Evolutionary conservation across 2,888 invertebrate genomes (phyloP).

Genomic region (Leptothorax acervorum): DNA sequence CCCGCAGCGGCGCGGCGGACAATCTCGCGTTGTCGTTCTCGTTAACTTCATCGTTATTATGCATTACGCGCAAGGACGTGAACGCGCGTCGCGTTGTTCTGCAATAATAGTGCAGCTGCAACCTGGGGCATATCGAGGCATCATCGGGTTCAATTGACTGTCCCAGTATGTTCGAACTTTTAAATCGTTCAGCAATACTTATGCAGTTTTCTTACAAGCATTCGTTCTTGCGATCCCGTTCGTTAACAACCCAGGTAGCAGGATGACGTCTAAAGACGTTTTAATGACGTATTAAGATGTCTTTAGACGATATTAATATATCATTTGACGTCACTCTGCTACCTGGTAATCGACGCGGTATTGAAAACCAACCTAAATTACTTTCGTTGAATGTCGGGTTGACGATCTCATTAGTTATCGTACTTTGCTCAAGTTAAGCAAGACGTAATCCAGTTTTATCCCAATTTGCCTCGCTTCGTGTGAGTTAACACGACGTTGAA

Average conservation of each 20-base stretch:
- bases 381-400: no score
- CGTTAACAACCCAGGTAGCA: no score
- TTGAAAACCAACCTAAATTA: neutral
- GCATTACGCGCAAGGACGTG: slow-evolving; percentile 69
- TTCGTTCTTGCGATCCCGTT: no score
- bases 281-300: no score
- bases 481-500: neutral
- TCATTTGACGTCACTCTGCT: no score
- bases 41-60: slow-evolving; percentile 61
- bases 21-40: slow-evolving; percentile 29
- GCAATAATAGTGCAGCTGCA: neutral
- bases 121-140: slow-evolving; percentile 2
- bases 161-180: neutral
- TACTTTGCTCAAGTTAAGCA: neutral
- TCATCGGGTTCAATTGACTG: slow-evolving; percentile 1
- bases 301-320: no score
- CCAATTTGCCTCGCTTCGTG: neutral
- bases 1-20: neutral
- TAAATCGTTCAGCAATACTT: neutral
- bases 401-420: neutral
- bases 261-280: no score
- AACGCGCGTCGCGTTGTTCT: slow-evolving; percentile 38
- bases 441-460: neutral
- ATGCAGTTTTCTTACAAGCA: neutral
- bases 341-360: no score